A percentile compares a stretch with the other conserved stretches of the same genome.
phyloP scores from a whole-genome alignment of 2,113 vertebrate genomes.

The Regulus satrapa region DNA sequence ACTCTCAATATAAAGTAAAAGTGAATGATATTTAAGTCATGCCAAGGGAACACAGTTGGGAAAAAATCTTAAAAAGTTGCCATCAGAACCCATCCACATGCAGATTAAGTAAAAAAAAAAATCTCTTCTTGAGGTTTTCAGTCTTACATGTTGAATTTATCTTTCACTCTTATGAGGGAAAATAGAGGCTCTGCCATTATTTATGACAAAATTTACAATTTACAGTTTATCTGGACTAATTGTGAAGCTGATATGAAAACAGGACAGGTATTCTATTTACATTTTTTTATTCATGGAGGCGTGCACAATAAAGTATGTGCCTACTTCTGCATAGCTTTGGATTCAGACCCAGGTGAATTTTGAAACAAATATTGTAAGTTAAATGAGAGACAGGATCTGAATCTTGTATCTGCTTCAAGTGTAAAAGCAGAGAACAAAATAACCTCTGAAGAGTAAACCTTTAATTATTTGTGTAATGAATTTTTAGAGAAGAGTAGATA shows the following conservation, averaged over 20 bases:
- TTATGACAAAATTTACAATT: neutral
- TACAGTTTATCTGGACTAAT: neutral
- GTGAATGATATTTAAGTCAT: neutral
- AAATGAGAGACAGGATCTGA: neutral
- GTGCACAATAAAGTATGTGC: neutral
- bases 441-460: neutral
- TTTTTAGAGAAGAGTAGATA: neutral
- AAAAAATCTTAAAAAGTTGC: neutral
- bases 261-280: neutral
- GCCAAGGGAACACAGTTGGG: neutral
- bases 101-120: neutral
- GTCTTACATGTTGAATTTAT: neutral
- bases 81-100: neutral
- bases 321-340: neutral
- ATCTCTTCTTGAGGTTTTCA: neutral
- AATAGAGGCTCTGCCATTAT: neutral
- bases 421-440: neutral
- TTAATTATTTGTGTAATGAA: neutral
- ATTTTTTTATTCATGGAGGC: neutral
- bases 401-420: neutral
- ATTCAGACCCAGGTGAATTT: neutral
- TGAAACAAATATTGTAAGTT: neutral
- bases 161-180: neutral
- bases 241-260: neutral
- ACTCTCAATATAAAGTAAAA: neutral